Evolutionary conservation across 1,140 invertebrate species (phyloP).

Genomic region (Solenopsis fugax): DNA sequence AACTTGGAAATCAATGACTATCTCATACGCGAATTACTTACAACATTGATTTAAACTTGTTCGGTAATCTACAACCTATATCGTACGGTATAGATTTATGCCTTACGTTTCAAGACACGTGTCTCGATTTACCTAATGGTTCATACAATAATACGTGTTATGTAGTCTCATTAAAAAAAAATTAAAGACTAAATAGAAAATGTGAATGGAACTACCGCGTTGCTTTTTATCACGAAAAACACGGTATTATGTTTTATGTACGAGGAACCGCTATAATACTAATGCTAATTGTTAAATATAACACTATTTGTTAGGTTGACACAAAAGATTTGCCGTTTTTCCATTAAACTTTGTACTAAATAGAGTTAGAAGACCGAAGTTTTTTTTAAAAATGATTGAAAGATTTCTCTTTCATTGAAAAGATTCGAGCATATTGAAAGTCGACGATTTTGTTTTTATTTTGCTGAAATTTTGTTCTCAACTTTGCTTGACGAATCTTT

Average conservation of each 20-base stretch:
- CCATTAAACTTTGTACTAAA: neutral
- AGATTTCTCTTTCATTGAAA: neutral
- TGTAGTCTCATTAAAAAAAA: neutral
- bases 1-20: neutral
- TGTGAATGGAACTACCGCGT: neutral
- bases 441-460: neutral
- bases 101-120: no score
- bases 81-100: neutral
- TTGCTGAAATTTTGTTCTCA: neutral
- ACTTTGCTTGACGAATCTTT: neutral
- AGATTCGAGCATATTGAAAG: neutral
- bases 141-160: neutral
- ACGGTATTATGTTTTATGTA: neutral
- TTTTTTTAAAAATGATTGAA: neutral
- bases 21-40: slow-evolving; percentile 8
- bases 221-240: neutral
- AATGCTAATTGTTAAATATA: neutral
- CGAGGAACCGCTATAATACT: neutral
- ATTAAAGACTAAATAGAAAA: neutral
- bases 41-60: slow-evolving; percentile 5
- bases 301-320: neutral
- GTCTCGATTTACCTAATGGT: neutral
- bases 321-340: neutral
- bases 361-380: neutral
- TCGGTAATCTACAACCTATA: slow-evolving; percentile 21